phyloP scores from a whole-genome alignment of 2,113 vertebrate species.

The Ranitomeya variabilis region DNA sequence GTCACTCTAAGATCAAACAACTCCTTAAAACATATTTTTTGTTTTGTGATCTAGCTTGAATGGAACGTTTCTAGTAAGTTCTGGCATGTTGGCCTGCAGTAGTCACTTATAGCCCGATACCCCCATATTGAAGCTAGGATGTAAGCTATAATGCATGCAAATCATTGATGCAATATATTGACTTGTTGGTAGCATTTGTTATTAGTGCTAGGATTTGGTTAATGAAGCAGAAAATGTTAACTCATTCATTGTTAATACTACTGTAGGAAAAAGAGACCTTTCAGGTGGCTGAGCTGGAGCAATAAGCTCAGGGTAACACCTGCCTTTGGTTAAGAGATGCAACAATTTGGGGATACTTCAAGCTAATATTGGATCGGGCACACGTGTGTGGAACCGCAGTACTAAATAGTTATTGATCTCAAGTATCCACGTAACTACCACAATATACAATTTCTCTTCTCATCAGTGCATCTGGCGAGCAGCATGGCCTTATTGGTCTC shows the following conservation, averaged over 20 bases:
- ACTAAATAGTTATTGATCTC: constrained; percentile 14
- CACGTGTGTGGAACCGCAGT: constrained; percentile 44
- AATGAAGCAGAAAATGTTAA: constrained; percentile 41
- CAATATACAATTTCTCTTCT: background rate
- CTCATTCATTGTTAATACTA: constrained; percentile 47
- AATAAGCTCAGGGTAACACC: constrained; percentile 77
- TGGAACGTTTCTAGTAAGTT: background rate
- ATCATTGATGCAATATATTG: background rate
- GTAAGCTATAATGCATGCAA: background rate
- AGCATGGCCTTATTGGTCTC: background rate
- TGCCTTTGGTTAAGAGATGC: constrained; percentile 77
- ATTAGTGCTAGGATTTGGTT: constrained; percentile 10
- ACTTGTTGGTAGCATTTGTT: constrained; percentile 19
- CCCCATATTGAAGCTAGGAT: background rate
- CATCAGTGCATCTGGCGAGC: constrained; percentile 22
- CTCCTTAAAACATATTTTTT: background rate
- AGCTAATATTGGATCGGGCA: constrained; percentile 57
- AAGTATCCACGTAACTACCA: constrained; percentile 15
- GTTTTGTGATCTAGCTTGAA: background rate
- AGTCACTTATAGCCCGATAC: background rate
- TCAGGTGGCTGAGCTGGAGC: constrained; percentile 52
- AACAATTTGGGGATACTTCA: constrained; percentile 71
- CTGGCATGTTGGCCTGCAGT: background rate
- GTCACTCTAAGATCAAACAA: too few species aligned
- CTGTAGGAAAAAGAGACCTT: constrained; percentile 30